Conservation (phyloP, 2,797 vertebrate genomes). For the Enoplosus armatus region DNA sequence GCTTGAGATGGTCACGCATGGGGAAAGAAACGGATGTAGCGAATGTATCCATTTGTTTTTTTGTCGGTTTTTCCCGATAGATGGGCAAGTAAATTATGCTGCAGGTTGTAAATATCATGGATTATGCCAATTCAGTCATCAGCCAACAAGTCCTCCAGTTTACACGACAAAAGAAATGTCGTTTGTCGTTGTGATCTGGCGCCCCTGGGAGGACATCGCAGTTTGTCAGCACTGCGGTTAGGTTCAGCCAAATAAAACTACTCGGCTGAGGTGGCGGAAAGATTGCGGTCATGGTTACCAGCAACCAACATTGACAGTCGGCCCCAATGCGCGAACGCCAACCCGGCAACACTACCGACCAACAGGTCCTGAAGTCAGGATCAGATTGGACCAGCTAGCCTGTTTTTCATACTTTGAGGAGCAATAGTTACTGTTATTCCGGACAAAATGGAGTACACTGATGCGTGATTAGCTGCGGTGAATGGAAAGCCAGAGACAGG, state of each 20-base stretch:
- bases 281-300: not conserved
- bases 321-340: not conserved
- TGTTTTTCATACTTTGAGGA: not conserved
- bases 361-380: not conserved
- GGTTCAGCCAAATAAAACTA: not conserved
- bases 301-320: not conserved
- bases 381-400: not conserved
- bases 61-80: too few relatives aligned
- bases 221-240: not conserved
- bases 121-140: not conserved
- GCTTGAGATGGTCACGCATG: too few relatives aligned
- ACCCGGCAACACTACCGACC: not conserved
- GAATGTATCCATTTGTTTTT: too few relatives aligned
- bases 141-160: not conserved
- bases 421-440: not conserved
- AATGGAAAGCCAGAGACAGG: conserved; percentile 14
- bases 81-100: not conserved
- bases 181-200: not conserved
- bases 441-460: not conserved
- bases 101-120: not conserved
- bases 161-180: not conserved
- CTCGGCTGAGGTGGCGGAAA: not conserved
- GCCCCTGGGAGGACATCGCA: not conserved
- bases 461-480: not conserved
- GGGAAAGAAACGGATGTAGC: too few relatives aligned